Evolutionary conservation across 2,113 vertebrate species (phyloP).

Genomic region (Podilymbus podiceps): DNA sequence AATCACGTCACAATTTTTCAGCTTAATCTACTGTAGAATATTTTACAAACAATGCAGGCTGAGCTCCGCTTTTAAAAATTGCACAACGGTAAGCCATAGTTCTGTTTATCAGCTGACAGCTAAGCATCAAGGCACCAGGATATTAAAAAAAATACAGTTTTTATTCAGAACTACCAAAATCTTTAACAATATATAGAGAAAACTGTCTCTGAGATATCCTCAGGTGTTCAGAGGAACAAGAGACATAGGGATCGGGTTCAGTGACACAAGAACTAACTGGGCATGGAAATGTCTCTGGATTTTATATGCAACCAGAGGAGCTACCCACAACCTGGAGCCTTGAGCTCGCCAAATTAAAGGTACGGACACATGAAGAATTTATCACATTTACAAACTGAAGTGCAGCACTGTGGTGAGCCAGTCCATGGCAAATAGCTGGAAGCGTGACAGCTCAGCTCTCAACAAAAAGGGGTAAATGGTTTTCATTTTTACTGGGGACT

Average conservation of each 20-base stretch:
- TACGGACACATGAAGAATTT: neutral
- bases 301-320: neutral
- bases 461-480: neutral
- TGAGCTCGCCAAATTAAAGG: neutral
- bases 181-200: neutral
- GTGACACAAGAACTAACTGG: neutral
- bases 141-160: neutral
- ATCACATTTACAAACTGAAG: neutral
- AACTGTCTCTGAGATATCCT: neutral
- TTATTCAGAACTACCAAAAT: neutral
- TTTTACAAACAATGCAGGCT: neutral
- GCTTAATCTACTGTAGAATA: neutral
- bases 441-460: neutral
- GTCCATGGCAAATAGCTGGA: neutral
- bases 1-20: neutral
- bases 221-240: neutral
- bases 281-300: neutral
- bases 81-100: neutral
- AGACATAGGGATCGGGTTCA: neutral
- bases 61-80: constrained; percentile 13
- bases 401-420: neutral
- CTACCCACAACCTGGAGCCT: neutral
- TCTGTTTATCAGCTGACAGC: constrained; percentile 5
- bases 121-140: neutral
- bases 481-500: neutral